Conservation (phyloP, 2,888 invertebrate genomes). For the Lysandra bellargus region DNA sequence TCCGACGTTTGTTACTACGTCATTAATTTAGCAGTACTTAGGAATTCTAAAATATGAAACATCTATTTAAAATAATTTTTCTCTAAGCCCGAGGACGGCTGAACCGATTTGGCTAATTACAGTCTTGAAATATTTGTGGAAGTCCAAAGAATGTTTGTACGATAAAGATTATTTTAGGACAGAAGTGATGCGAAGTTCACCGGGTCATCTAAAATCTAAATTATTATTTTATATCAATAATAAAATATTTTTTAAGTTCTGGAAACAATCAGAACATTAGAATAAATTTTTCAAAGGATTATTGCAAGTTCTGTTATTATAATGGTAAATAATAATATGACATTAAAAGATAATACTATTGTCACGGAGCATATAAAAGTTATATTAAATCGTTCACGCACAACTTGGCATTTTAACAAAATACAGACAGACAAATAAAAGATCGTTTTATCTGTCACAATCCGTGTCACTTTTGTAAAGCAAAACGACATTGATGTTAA, state of each 20-base stretch:
- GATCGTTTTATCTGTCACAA: constrained; percentile 47
- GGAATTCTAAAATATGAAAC: too few species aligned
- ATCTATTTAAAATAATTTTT: too few species aligned
- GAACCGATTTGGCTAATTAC: too few species aligned
- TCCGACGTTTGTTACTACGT: background rate
- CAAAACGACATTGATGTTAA: constrained; percentile 36
- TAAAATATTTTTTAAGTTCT: too few species aligned
- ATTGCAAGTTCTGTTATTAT: background rate
- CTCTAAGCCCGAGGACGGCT: too few species aligned
- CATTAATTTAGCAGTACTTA: too few species aligned
- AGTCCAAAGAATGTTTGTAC: too few species aligned
- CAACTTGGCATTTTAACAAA: constrained; percentile 40
- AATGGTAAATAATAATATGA: background rate
- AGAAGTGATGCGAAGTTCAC: too few species aligned
- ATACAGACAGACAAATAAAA: constrained; percentile 38
- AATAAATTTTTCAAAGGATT: background rate
- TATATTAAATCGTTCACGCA: constrained; percentile 21
- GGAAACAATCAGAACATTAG: background rate
- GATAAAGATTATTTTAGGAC: too few species aligned
- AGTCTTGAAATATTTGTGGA: too few species aligned
- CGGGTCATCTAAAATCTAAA: too few species aligned
- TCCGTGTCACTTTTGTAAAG: constrained; percentile 44
- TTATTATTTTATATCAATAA: too few species aligned
- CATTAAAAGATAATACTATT: constrained; percentile 11
- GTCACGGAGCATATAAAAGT: constrained; percentile 15